These are phyloP conservation scores for Spinibarbus caldwelli DNA, from an alignment of 2,797 vertebrate genomes.

Conservation along the genomic window DNA sequence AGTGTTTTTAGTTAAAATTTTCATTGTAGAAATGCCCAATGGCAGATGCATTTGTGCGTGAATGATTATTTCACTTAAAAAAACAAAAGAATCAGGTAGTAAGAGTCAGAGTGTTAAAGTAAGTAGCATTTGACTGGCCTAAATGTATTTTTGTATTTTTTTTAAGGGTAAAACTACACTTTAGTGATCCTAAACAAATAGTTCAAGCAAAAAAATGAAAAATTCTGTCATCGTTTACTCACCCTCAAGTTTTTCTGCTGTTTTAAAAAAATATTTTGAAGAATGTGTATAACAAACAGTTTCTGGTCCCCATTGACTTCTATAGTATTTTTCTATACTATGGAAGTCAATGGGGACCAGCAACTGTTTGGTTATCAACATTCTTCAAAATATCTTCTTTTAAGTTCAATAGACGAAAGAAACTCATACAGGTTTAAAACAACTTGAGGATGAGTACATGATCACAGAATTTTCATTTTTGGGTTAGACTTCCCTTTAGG, in stretches of 20 bases:
- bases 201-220: background rate
- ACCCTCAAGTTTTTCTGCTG: background rate
- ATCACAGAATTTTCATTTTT: background rate
- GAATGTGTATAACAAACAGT: background rate
- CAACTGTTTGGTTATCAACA: background rate
- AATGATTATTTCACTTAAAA: background rate
- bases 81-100: background rate
- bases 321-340: background rate
- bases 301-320: background rate
- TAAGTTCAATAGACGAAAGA: background rate
- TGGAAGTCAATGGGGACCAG: background rate
- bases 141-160: background rate
- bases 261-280: background rate
- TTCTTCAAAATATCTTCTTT: background rate
- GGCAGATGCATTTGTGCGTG: no score
- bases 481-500: background rate
- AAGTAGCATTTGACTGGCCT: background rate
- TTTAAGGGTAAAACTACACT: background rate
- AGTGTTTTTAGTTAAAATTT: background rate
- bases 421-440: background rate
- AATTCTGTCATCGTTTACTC: background rate
- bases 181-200: background rate
- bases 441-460: background rate
- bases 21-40: background rate
- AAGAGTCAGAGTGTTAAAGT: background rate